Conservation (phyloP, 2,888 invertebrate genomes). For the Schrankia costaestrigalis region DNA sequence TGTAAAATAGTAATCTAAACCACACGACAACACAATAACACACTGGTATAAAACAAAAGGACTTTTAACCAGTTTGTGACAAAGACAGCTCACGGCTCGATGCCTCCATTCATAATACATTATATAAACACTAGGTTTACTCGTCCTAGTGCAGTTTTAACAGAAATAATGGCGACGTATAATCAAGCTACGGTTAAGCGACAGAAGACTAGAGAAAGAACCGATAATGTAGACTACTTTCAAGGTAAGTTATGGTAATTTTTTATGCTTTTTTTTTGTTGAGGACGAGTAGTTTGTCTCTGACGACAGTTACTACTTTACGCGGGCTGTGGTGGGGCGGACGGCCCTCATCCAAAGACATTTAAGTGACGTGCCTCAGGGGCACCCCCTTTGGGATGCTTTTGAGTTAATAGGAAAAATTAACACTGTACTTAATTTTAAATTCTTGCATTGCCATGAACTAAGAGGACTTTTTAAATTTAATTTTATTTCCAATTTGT, state of each 20-base stretch:
- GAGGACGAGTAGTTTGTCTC: neutral
- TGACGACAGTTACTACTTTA: too few relatives aligned
- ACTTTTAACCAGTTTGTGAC: constrained; percentile 38
- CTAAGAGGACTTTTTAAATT: too few relatives aligned
- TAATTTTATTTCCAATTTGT: too few relatives aligned
- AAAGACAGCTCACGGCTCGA: constrained; percentile 43
- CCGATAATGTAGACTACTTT: constrained; percentile 59
- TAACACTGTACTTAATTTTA: too few relatives aligned
- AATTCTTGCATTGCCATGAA: too few relatives aligned
- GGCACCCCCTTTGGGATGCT: too few relatives aligned
- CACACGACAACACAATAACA: constrained; percentile 5
- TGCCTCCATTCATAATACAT: constrained; percentile 54
- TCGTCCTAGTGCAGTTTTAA: too few relatives aligned
- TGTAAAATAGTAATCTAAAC: constrained; percentile 13
- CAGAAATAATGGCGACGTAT: constrained; percentile 59
- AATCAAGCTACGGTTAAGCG: constrained; percentile 56
- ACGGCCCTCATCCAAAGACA: too few relatives aligned
- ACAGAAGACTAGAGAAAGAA: constrained; percentile 62
- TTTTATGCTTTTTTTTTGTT: neutral
- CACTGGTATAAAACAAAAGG: constrained; percentile 15
- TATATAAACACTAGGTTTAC: constrained; percentile 68
- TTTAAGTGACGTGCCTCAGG: too few relatives aligned
- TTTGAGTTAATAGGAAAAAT: too few relatives aligned
- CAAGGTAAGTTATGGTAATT: constrained; percentile 46
- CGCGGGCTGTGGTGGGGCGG: too few relatives aligned